A percentile compares a stretch with the other conserved stretches of the same genome.
phyloP scores from a whole-genome alignment of 2,888 invertebrate genomes.

The Parnassius smintheus region DNA sequence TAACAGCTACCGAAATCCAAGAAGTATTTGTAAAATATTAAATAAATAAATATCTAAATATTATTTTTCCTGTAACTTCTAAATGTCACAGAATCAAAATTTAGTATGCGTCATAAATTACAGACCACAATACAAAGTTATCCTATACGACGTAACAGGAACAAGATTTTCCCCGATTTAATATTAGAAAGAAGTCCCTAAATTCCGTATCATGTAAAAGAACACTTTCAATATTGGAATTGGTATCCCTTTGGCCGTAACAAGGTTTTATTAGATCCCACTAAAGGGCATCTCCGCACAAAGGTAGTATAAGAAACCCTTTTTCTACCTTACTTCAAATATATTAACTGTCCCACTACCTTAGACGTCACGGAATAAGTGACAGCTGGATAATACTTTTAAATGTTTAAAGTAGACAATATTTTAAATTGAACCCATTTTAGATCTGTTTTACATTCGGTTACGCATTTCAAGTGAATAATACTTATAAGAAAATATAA shows the following conservation, averaged over 20 bases:
- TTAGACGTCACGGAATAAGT: conserved; percentile 41
- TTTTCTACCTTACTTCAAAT: conserved; percentile 81
- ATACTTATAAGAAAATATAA: no score
- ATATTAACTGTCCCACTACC: conserved; percentile 79
- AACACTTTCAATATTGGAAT: conserved; percentile 80
- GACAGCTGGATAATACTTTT: conserved; percentile 40
- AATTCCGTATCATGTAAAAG: conserved; percentile 81
- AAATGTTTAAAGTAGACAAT: background rate
- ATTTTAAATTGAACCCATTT: no score
- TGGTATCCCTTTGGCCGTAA: conserved; percentile 81
- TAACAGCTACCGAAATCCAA: no score
- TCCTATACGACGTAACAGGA: conserved; percentile 55
- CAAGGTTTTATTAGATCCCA: conserved; percentile 82
- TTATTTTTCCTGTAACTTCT: no score
- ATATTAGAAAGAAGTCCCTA: conserved; percentile 77
- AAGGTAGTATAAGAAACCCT: conserved; percentile 78
- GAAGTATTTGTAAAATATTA: no score
- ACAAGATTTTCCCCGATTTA: conserved; percentile 74
- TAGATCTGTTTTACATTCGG: no score
- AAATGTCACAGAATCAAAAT: no score
- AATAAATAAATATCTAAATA: no score
- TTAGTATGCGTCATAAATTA: conserved; percentile 25
- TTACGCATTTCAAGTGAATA: no score
- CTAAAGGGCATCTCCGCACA: conserved; percentile 80
- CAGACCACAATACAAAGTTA: conserved; percentile 47